Percentiles rank a stretch among this genome's conserved stretches.
Conservation (phyloP, 2,888 invertebrate genomes). For the Heliconius ethilla region DNA sequence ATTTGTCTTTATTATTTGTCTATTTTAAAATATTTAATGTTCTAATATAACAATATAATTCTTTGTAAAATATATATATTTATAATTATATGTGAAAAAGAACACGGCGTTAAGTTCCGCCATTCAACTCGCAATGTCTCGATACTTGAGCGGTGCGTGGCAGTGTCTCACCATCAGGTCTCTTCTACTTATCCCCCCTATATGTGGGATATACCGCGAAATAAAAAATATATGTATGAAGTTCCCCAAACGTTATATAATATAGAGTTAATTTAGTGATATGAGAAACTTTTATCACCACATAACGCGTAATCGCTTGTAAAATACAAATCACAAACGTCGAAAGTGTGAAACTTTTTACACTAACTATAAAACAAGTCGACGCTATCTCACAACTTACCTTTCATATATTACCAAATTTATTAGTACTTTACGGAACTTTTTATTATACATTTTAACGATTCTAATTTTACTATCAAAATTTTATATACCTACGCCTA, state of each 20-base stretch:
- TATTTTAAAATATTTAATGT: neutral
- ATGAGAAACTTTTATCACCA: neutral
- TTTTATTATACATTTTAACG: slow-evolving; percentile 72
- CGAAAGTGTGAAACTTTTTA: slow-evolving; percentile 44
- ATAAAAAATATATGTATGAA: neutral
- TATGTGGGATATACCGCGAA: too few relatives aligned
- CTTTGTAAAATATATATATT: too few relatives aligned
- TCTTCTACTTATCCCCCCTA: too few relatives aligned
- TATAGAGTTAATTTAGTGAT: neutral
- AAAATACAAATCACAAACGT: slow-evolving; percentile 32
- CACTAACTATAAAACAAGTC: slow-evolving; percentile 44
- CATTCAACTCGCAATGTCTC: neutral
- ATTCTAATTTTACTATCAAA: slow-evolving; percentile 62
- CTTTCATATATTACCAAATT: slow-evolving; percentile 64
- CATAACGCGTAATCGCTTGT: slow-evolving; percentile 16
- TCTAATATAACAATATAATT: neutral
- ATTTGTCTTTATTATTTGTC: neutral
- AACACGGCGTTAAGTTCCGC: neutral
- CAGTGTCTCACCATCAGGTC: too few relatives aligned
- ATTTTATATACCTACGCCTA: slow-evolving; percentile 57
- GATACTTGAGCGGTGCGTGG: too few relatives aligned
- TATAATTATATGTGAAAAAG: neutral
- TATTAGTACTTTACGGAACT: slow-evolving; percentile 59
- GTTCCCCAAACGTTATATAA: neutral
- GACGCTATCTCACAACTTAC: slow-evolving; percentile 42